Conservation (phyloP, 2,888 invertebrate species). For the Lepidochitona cinerea region DNA sequence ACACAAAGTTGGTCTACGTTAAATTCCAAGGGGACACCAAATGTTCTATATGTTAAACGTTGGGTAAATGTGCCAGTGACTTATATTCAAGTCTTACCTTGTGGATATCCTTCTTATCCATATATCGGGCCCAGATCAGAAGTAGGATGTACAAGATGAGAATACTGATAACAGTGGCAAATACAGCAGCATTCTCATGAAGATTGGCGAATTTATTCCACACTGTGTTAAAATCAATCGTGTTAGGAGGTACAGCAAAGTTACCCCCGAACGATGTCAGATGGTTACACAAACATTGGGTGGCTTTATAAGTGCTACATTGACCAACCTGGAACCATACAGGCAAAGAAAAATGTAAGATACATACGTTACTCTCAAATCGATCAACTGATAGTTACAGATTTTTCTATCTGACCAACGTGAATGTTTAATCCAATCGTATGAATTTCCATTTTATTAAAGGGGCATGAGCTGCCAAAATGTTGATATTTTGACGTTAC, state of each 20-base stretch:
- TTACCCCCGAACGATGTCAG: constrained; percentile 70
- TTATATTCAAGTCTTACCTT: too few relatives aligned
- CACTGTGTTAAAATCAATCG: constrained; percentile 70
- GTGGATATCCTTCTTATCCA: constrained; percentile 67
- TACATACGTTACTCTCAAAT: too few relatives aligned
- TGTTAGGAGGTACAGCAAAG: constrained; percentile 69
- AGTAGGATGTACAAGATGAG: constrained; percentile 61
- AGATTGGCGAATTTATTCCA: constrained; percentile 68
- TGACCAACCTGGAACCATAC: constrained; percentile 52
- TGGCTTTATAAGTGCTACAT: constrained; percentile 57
- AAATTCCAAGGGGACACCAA: too few relatives aligned
- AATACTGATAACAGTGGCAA: constrained; percentile 63
- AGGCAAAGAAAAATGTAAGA: background rate
- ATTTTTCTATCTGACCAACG: too few relatives aligned
- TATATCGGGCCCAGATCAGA: constrained; percentile 63
- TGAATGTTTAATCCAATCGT: too few relatives aligned
- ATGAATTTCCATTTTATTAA: too few relatives aligned
- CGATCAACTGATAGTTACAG: too few relatives aligned
- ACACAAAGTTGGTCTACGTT: too few relatives aligned
- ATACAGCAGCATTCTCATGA: constrained; percentile 69
- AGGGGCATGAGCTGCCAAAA: too few relatives aligned
- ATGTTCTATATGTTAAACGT: too few relatives aligned
- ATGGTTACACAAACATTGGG: constrained; percentile 66
- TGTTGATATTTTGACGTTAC: too few relatives aligned
- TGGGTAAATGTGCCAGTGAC: too few relatives aligned